Evolutionary conservation across 2,888 invertebrate species (phyloP).

Genomic region (Heliconius hortense): DNA sequence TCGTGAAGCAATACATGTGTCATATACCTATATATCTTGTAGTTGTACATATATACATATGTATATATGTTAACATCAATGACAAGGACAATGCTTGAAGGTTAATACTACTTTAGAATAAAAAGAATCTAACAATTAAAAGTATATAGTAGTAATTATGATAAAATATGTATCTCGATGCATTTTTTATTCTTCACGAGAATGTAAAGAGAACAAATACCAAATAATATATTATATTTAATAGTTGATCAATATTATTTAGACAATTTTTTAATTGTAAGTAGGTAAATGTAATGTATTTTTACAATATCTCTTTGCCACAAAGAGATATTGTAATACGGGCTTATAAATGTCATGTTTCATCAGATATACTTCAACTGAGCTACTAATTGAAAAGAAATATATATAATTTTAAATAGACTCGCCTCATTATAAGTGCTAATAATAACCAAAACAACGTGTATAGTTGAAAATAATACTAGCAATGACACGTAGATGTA

Average conservation of each 20-base stretch:
- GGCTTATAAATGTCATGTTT: too few relatives aligned
- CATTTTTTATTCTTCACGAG: too few relatives aligned
- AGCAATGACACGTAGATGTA: conserved; percentile 88
- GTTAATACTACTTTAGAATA: neutral
- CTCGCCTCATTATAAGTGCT: conserved; percentile 71
- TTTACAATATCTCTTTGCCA: too few relatives aligned
- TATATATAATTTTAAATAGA: conserved; percentile 9
- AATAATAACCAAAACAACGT: conserved; percentile 81
- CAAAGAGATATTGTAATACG: too few relatives aligned
- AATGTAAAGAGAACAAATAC: too few relatives aligned
- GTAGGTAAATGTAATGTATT: too few relatives aligned
- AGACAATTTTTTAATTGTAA: too few relatives aligned
- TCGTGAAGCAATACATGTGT: neutral
- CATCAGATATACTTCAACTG: too few relatives aligned
- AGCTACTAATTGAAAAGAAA: neutral
- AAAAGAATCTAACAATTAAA: neutral
- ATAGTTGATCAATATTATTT: too few relatives aligned
- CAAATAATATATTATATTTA: too few relatives aligned
- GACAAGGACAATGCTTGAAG: conserved; percentile 12
- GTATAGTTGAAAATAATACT: conserved; percentile 83
- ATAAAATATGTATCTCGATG: too few relatives aligned
- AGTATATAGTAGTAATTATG: too few relatives aligned
- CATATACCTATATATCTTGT: neutral
- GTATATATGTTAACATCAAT: neutral
- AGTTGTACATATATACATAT: neutral